Evolutionary conservation across 2,113 vertebrate genomes (phyloP).

Genomic region (Camelus dromedarius): DNA sequence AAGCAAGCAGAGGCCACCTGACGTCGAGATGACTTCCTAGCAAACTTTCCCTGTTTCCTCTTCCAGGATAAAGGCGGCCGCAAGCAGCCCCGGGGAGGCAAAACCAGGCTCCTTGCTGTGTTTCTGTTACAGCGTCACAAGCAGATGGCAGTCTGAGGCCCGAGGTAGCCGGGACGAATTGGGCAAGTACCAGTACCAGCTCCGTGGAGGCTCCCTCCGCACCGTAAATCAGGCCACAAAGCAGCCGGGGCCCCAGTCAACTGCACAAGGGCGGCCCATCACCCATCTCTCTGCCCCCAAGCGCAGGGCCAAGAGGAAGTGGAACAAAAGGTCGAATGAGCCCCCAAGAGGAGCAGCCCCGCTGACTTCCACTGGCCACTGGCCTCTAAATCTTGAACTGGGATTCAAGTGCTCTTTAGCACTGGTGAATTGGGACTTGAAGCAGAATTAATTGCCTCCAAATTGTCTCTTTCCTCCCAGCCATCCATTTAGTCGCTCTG

Average conservation of each 20-base stretch:
- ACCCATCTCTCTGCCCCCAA: neutral
- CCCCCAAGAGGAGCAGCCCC: neutral
- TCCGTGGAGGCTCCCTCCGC: neutral
- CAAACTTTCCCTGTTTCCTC: neutral
- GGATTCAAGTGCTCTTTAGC: slow-evolving; percentile 82
- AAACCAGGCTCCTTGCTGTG: neutral
- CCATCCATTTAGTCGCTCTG: slow-evolving; percentile 83
- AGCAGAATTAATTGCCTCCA: slow-evolving; percentile 89
- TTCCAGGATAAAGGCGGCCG: too few species aligned
- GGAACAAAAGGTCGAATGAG: neutral
- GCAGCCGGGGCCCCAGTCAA: neutral
- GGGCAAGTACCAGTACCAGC: neutral
- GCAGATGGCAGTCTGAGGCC: slow-evolving; percentile 68
- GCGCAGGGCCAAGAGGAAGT: neutral
- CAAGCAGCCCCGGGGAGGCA: neutral
- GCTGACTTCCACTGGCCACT: neutral
- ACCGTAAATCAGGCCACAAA: slow-evolving; percentile 41
- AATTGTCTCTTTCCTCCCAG: slow-evolving; percentile 86
- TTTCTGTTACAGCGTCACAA: slow-evolving; percentile 58
- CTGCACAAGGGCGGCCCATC: neutral
- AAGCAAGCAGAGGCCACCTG: neutral
- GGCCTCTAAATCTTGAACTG: slow-evolving; percentile 60
- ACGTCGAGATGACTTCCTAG: neutral
- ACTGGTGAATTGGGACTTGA: slow-evolving; percentile 83
- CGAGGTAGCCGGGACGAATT: neutral